phyloP scores from a whole-genome alignment of 2,113 vertebrate species.

The Mirounga angustirostris region DNA sequence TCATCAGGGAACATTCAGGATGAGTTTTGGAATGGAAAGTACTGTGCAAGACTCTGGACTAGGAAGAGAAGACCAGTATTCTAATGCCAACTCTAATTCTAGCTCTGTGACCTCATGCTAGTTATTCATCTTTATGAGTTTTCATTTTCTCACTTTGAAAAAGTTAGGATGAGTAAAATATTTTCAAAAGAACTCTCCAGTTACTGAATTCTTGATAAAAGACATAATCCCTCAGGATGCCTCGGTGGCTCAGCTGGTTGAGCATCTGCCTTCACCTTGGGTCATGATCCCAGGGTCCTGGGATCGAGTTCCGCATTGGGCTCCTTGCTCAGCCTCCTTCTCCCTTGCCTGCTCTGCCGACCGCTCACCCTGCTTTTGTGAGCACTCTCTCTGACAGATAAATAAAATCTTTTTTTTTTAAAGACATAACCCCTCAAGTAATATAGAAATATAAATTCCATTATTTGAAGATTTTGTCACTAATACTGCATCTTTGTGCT shows the following conservation, averaged over 20 bases:
- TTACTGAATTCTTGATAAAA: constrained; percentile 30
- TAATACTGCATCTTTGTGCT: background rate
- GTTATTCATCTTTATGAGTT: background rate
- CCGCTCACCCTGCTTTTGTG: too few relatives aligned
- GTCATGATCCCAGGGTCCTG: too few relatives aligned
- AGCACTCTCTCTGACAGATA: too few relatives aligned
- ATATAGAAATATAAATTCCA: background rate
- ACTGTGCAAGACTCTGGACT: background rate
- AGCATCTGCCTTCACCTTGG: too few relatives aligned
- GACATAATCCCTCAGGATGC: background rate
- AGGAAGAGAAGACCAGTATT: background rate
- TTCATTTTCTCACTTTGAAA: background rate
- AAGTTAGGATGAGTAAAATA: background rate
- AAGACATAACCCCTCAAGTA: background rate
- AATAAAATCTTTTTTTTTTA: too few relatives aligned
- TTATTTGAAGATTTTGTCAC: constrained; percentile 18
- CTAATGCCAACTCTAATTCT: background rate
- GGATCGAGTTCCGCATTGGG: too few relatives aligned
- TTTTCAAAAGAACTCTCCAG: background rate
- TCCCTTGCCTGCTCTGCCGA: too few relatives aligned
- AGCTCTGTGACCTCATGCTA: background rate
- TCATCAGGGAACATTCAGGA: constrained; percentile 51
- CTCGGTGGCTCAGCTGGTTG: too few relatives aligned
- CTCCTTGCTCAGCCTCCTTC: too few relatives aligned
- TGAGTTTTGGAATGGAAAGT: background rate